Evolutionary conservation across 2,797 vertebrate species (phyloP).

Genomic region (Taenioides sp.): DNA sequence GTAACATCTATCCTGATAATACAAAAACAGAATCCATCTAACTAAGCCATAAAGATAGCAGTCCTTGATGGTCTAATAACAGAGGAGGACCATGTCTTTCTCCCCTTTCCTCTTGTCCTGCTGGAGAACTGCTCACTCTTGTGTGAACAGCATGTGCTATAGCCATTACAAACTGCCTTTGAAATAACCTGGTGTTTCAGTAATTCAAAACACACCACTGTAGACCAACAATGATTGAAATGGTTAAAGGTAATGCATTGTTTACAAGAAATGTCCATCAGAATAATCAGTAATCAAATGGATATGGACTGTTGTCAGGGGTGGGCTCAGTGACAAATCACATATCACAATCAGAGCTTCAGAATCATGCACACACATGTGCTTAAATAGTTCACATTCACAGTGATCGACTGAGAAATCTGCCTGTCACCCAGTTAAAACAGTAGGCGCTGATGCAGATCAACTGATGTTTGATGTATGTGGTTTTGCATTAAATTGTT

Average conservation of each 20-base stretch:
- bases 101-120: not conserved
- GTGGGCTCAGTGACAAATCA: no score
- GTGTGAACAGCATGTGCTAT: conserved; percentile 40
- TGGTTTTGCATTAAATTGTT: no score
- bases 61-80: not conserved
- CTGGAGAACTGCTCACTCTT: not conserved
- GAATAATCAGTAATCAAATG: not conserved
- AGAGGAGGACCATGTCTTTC: not conserved
- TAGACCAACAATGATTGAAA: not conserved
- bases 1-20: no score
- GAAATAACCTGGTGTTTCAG: conserved; percentile 47
- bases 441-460: no score
- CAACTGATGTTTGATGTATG: no score
- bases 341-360: no score
- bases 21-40: no score
- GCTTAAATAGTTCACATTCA: no score
- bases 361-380: no score
- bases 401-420: no score
- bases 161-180: conserved; percentile 56
- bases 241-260: not conserved
- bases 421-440: no score
- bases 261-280: not conserved
- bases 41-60: no score
- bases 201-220: conserved; percentile 8
- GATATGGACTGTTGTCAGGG: not conserved